These are phyloP conservation scores for Globicephala melas DNA, from an alignment of 2,113 vertebrate genomes.

Conservation along the genomic window DNA sequence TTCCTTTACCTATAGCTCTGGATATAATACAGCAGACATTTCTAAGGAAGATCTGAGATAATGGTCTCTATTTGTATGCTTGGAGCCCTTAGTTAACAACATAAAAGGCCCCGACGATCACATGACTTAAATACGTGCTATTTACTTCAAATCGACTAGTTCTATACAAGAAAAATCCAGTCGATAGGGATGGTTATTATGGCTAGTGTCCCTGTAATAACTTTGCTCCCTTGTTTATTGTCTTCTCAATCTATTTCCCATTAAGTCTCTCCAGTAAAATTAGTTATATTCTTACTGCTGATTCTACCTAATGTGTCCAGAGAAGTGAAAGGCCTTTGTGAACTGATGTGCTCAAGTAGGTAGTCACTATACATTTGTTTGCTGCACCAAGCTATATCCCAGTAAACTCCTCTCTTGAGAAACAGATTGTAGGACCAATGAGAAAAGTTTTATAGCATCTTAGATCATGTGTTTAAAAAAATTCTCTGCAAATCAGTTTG, in stretches of 20 bases:
- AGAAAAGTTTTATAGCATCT: not conserved
- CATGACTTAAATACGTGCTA: not conserved
- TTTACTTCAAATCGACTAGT: not conserved
- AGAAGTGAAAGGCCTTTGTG: not conserved
- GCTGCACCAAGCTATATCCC: not conserved
- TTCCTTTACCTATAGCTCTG: not conserved
- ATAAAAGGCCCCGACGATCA: not conserved
- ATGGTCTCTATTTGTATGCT: not conserved
- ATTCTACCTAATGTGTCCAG: not conserved
- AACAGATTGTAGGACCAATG: not conserved
- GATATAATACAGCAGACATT: not conserved
- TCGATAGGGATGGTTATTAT: not conserved
- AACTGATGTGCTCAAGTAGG: not conserved
- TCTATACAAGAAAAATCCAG: not conserved
- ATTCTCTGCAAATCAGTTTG: not conserved
- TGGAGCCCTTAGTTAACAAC: not conserved
- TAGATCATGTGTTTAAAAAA: not conserved
- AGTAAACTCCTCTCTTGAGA: not conserved
- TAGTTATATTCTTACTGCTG: not conserved
- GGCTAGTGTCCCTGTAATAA: not conserved
- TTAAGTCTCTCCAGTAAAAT: not conserved
- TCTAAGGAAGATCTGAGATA: not conserved
- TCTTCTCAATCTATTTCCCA: not conserved
- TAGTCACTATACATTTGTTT: not conserved
- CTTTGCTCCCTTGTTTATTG: not conserved